A percentile compares a stretch with the other conserved stretches of the same genome.
Evolutionary conservation across 2,888 invertebrate species (phyloP).

Genomic region (Chloroclysta siterata): DNA sequence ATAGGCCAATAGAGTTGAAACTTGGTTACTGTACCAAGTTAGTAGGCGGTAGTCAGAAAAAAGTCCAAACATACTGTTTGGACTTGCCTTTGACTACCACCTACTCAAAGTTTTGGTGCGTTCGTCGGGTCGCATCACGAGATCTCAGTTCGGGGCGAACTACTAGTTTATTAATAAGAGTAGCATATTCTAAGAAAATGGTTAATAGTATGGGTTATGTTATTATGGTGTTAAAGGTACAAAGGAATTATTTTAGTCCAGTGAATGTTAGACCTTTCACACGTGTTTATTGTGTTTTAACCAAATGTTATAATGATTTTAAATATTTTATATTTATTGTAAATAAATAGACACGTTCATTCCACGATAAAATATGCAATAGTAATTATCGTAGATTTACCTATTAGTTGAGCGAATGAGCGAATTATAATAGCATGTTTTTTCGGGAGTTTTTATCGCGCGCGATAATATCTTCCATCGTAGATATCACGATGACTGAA

Average conservation of each 20-base stretch:
- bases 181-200: constrained; percentile 7
- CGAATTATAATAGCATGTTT: constrained; percentile 29
- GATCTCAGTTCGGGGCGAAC: too few species aligned
- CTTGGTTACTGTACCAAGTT: too few species aligned
- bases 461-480: constrained; percentile 33
- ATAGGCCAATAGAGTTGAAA: too few species aligned
- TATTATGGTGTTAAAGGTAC: constrained; percentile 24
- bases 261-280: constrained; percentile 16
- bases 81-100: too few species aligned
- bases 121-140: too few species aligned
- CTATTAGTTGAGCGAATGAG: constrained; percentile 31
- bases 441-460: constrained; percentile 44
- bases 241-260: constrained; percentile 28
- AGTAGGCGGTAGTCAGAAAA: too few species aligned
- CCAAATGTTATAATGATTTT: constrained; percentile 16
- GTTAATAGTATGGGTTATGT: constrained; percentile 9
- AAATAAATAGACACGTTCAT: constrained; percentile 24
- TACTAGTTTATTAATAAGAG: constrained; percentile 22
- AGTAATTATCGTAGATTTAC: constrained; percentile 4
- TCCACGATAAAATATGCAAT: constrained; percentile 33
- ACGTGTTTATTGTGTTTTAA: constrained; percentile 22
- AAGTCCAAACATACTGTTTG: too few species aligned
- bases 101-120: too few species aligned
- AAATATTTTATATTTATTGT: constrained; percentile 23
- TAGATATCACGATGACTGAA: constrained; percentile 43